Evolutionary conservation across 92 coral and sea anemone species (phyloP).

Genomic region (Diadumene lineata): DNA sequence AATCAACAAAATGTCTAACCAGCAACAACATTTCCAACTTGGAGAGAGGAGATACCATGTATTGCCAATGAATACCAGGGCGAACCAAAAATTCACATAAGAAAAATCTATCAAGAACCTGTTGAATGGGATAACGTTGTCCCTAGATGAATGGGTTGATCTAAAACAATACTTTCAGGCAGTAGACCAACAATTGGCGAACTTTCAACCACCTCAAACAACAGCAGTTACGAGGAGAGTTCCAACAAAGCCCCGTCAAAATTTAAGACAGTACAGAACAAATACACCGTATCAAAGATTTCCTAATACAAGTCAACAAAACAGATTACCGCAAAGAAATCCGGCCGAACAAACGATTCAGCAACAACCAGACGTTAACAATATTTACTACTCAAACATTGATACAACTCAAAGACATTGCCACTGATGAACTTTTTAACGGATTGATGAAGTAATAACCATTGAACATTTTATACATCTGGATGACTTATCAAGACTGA

Average conservation of each 20-base stretch:
- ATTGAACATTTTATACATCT: too few relatives aligned
- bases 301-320: too few relatives aligned
- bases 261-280: neutral
- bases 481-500: too few relatives aligned
- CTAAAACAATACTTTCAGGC: neutral
- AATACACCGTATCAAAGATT: neutral
- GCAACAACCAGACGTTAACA: too few relatives aligned
- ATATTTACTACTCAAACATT: too few relatives aligned
- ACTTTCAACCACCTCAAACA: neutral
- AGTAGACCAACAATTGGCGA: neutral
- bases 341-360: too few relatives aligned
- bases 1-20: neutral
- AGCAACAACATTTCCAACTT: neutral
- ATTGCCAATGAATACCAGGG: conserved; percentile 12
- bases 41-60: neutral
- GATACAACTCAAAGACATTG: too few relatives aligned
- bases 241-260: neutral
- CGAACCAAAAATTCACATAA: conserved; percentile 13
- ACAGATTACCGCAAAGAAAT: too few relatives aligned
- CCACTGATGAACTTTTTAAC: too few relatives aligned
- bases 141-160: conserved; percentile 17
- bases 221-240: neutral
- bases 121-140: conserved; percentile 13
- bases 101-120: conserved; percentile 14
- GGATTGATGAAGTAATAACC: too few relatives aligned